These are phyloP conservation scores for Sinocyclocheilus maitianheensis DNA, from an alignment of 2,113 vertebrate genomes.

Conservation along the genomic window DNA sequence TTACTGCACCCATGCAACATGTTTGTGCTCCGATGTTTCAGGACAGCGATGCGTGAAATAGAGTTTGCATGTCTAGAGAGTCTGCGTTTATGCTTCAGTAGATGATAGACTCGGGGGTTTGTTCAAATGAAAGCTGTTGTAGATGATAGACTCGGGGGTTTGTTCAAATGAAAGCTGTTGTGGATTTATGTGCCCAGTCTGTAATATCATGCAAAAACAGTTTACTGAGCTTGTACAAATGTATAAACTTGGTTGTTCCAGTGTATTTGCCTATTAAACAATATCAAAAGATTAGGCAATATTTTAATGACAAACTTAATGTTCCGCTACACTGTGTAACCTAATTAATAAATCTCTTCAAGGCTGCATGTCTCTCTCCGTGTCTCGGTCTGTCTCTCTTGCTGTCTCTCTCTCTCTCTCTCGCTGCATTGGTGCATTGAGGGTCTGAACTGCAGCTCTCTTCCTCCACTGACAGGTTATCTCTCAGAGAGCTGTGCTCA, in stretches of 20 bases:
- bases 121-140: not conserved
- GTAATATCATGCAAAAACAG: not conserved
- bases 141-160: too few relatives aligned
- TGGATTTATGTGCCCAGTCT: not conserved
- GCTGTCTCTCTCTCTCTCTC: not conserved
- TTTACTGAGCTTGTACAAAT: not conserved
- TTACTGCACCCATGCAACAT: not conserved
- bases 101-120: not conserved
- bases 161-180: not conserved
- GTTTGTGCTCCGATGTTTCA: not conserved
- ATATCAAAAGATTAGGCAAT: not conserved
- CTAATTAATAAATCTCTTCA: slow-evolving; percentile 13
- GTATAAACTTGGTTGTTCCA: not conserved
- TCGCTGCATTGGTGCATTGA: slow-evolving; percentile 44
- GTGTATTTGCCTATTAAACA: not conserved
- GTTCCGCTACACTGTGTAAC: slow-evolving; percentile 62
- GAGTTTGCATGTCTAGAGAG: not conserved
- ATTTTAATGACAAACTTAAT: not conserved
- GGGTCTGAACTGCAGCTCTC: slow-evolving; percentile 40
- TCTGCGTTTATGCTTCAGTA: not conserved
- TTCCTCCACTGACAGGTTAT: slow-evolving; percentile 49
- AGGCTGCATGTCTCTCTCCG: slow-evolving; percentile 31
- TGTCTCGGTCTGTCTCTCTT: slow-evolving; percentile 35
- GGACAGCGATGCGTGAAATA: not conserved
- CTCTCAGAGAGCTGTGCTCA: slow-evolving; percentile 20